phyloP scores from a whole-genome alignment of 1,140 invertebrate genomes.

The Temnothorax longispinosus region DNA sequence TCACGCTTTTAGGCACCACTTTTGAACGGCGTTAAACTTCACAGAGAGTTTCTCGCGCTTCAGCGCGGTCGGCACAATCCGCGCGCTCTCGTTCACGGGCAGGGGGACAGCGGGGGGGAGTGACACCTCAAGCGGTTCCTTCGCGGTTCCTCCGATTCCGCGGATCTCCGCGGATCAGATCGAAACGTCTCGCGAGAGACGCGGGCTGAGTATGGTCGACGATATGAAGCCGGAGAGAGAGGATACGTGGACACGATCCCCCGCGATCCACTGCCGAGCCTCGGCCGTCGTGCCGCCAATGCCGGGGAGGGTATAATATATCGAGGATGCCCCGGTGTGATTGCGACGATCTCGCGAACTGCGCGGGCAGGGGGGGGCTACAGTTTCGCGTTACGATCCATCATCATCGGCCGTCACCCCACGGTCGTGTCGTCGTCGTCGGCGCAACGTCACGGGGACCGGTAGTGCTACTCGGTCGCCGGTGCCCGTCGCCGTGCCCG shows the following conservation, averaged over 20 bases:
- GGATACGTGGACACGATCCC: slow-evolving; percentile 70
- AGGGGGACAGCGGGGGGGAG: no score
- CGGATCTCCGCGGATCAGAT: background rate
- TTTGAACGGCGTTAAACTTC: slow-evolving; percentile 25
- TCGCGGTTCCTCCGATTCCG: background rate
- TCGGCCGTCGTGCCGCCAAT: background rate
- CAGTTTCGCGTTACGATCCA: slow-evolving; percentile 37
- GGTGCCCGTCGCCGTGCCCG: background rate
- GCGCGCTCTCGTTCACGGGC: background rate
- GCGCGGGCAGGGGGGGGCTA: background rate
- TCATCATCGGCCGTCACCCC: slow-evolving; percentile 12
- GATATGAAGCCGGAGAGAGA: slow-evolving; percentile 67
- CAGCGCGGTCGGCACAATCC: slow-evolving; percentile 9
- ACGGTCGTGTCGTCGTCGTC: background rate
- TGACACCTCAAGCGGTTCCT: background rate
- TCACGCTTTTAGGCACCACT: slow-evolving; percentile 78
- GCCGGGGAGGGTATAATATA: background rate
- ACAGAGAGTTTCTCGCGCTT: background rate
- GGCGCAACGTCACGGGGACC: slow-evolving; percentile 9
- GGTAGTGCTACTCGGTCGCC: background rate
- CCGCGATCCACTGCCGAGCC: background rate
- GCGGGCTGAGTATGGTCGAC: slow-evolving; percentile 65
- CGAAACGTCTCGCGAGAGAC: background rate
- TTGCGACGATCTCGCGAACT: background rate
- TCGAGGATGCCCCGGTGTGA: background rate